phyloP scores from a whole-genome alignment of 23 tunicate genomes.

The Ascidia mentula region DNA sequence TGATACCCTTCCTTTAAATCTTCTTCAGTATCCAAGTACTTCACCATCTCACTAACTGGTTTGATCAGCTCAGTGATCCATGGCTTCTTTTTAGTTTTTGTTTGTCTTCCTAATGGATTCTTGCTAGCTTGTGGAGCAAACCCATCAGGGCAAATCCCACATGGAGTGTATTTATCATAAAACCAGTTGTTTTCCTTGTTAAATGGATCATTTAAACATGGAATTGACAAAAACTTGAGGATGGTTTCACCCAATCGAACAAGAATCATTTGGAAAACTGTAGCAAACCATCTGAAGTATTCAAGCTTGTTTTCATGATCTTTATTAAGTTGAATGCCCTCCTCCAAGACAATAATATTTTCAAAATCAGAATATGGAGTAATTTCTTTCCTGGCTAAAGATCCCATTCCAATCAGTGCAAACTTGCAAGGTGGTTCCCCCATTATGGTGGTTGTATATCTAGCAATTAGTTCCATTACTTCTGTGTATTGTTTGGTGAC shows the following conservation, averaged over 20 bases:
- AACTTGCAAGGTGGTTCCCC: slow-evolving; percentile 30
- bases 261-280: neutral
- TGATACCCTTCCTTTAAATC: neutral
- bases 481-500: neutral
- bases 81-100: neutral
- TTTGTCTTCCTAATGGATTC: neutral
- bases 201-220: neutral
- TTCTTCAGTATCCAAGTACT: too few species aligned
- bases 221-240: neutral
- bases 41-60: too few species aligned
- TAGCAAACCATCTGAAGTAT: neutral
- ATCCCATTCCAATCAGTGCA: too few species aligned
- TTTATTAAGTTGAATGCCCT: slow-evolving; percentile 2
- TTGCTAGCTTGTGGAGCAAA: too few species aligned
- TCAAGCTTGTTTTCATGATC: neutral
- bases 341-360: too few species aligned
- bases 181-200: neutral
- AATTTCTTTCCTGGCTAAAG: slow-evolving; percentile 26
- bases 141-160: neutral
- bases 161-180: neutral
- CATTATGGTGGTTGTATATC: neutral
- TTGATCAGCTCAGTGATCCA: too few species aligned
- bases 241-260: too few species aligned
- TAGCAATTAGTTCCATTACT: neutral
- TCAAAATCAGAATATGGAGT: slow-evolving; percentile 40